phyloP scores from a whole-genome alignment of 2,113 vertebrate genomes.

The Oxygymnocypris stewartii region DNA sequence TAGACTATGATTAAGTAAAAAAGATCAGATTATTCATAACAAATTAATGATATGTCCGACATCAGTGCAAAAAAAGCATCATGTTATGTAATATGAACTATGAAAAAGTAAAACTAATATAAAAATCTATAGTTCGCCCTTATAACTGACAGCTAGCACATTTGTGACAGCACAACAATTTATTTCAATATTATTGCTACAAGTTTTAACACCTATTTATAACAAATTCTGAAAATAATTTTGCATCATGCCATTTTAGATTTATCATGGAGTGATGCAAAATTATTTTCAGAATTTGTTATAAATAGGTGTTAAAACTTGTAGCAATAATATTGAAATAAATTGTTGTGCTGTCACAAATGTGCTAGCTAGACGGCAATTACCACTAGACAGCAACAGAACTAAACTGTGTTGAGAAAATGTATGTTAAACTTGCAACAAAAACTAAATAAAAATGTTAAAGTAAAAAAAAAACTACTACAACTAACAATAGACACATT shows the following conservation, averaged over 20 bases:
- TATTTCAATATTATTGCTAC: not conserved
- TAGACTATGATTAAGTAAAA: too few species aligned
- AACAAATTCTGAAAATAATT: too few species aligned
- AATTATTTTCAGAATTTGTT: too few species aligned
- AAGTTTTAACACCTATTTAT: too few species aligned
- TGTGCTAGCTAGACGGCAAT: not conserved
- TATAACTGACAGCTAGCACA: not conserved
- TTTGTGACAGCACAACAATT: not conserved
- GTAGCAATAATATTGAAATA: not conserved
- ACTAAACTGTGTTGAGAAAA: not conserved
- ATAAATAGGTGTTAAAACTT: too few species aligned
- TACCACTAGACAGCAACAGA: not conserved
- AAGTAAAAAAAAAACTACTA: too few species aligned
- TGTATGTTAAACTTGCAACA: too few species aligned
- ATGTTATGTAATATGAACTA: not conserved
- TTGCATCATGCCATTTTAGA: too few species aligned
- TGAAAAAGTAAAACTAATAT: not conserved
- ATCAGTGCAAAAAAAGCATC: not conserved
- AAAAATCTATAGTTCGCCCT: not conserved
- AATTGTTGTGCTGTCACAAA: not conserved
- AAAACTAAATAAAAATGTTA: too few species aligned
- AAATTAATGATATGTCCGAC: not conserved
- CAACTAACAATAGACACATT: not conserved
- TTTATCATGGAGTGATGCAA: too few species aligned
- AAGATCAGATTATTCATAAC: not conserved